Percentiles rank a stretch among this genome's conserved stretches.
Evolutionary conservation across 2,797 vertebrate species (phyloP).

Genomic region (Acrossocheilus fasciatus): DNA sequence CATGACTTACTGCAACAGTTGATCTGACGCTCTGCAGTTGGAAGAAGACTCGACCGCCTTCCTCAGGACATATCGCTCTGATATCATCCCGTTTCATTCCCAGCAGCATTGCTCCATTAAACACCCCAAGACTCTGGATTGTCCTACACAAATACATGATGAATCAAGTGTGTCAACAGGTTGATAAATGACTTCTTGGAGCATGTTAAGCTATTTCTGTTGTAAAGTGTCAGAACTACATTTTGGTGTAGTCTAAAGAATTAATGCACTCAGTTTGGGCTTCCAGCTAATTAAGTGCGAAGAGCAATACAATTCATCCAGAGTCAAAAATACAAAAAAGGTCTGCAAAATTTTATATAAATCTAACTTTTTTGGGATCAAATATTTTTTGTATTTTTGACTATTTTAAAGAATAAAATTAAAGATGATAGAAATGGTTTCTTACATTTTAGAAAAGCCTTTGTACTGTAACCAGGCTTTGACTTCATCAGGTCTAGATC

Average conservation of each 20-base stretch:
- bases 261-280: too few relatives aligned
- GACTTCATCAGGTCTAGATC: conserved; percentile 83
- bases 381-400: background rate
- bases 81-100: conserved; percentile 81
- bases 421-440: background rate
- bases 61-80: conserved; percentile 85
- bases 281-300: too few relatives aligned
- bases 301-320: too few relatives aligned
- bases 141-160: conserved; percentile 77
- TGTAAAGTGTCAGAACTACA: background rate
- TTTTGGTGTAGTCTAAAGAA: too few relatives aligned
- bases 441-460: conserved; percentile 87
- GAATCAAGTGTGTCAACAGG: background rate
- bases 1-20: conserved; percentile 80
- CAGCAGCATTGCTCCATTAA: conserved; percentile 83
- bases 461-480: conserved; percentile 86
- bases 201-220: background rate
- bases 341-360: too few relatives aligned
- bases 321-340: too few relatives aligned
- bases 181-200: background rate
- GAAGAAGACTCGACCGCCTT: conserved; percentile 83
- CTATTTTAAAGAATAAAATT: background rate
- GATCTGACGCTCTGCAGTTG: conserved; percentile 83
- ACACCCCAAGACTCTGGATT: conserved; percentile 79
- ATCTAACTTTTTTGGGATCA: too few relatives aligned